Base-by-base conservation (phyloP, 2,888 invertebrate genomes). In the Trimorus sp. region DNA sequence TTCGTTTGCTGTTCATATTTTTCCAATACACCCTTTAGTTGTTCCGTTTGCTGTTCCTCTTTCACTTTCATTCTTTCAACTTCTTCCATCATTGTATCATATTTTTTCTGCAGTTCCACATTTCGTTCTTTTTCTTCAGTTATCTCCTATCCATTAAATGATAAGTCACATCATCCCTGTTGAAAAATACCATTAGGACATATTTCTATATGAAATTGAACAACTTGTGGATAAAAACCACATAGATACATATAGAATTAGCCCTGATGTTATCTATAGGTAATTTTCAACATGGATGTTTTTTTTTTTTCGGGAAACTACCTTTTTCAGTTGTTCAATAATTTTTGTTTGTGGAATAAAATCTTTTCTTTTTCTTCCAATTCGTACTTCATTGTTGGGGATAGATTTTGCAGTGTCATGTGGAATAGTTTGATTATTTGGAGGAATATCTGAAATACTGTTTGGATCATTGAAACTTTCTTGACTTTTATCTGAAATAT, bases 1-100 rank as follows among this genome's bases (percentile, higher is more conserved):
- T 82, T 84, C 3, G 68, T 74, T 73, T 87, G 84, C 45, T 85
- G 84, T 6, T 86, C 85, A 1, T 82, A 83, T 56, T 84, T 71
- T 8, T 76, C 42, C 37, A 66, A 14, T 1, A n/a, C 4, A 38
- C 68, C 68, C 48, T 68, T 49, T 11, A 81, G 15, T 9, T 42
- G 49, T 9, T 15, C 14, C 0, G 42, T 1, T 42, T 68, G 71
- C n/a, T 54, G 42, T 49, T 71, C 11, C 26, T 56, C 56, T 14
- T 62, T 68, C n/a, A 42, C 9, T 56, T 73, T 66, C 14, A 65
- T 5, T n/a, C 40, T 8, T 12, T 59, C 14, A n/a, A 70, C 36
- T 0, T 65, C 51, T 40, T 16, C 54, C 51, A 45, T 54, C 16
- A 62, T 11, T n/a, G 26, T 48, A 1, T 77, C 58, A 16, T 73